Percentiles rank a stretch among this genome's conserved stretches.
These are phyloP conservation scores for Plagodis pulveraria DNA, from an alignment of 2,888 invertebrate species.

Conservation along the genomic window DNA sequence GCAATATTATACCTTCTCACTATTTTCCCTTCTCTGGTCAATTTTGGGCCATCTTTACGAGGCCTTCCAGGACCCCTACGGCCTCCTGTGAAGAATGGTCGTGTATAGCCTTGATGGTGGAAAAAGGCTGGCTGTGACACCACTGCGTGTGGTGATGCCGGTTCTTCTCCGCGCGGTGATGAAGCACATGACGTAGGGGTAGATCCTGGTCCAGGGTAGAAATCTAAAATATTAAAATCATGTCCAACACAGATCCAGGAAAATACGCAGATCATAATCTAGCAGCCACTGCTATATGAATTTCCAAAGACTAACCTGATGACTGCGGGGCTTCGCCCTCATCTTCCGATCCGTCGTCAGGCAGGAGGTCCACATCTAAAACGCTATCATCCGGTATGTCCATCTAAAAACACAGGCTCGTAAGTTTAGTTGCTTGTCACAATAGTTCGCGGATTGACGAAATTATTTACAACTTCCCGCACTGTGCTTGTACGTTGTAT, in stretches of 20 bases:
- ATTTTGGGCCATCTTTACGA: slow-evolving; percentile 88
- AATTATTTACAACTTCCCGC: slow-evolving; percentile 57
- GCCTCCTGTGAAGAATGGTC: slow-evolving; percentile 82
- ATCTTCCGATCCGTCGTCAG: slow-evolving; percentile 90
- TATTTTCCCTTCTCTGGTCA: slow-evolving; percentile 79
- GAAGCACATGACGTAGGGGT: slow-evolving; percentile 87
- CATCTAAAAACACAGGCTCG: slow-evolving; percentile 63
- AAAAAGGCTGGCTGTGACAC: slow-evolving; percentile 72
- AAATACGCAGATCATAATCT: too few species aligned
- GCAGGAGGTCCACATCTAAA: slow-evolving; percentile 89
- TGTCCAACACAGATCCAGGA: background rate
- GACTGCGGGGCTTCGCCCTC: slow-evolving; percentile 88
- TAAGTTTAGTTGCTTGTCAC: too few species aligned
- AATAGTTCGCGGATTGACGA: slow-evolving; percentile 37
- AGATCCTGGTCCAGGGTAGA: slow-evolving; percentile 87
- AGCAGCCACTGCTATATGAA: too few species aligned
- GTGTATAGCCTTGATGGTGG: slow-evolving; percentile 73
- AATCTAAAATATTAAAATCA: slow-evolving; percentile 46
- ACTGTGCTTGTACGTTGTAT: slow-evolving; percentile 36
- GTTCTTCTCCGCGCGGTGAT: slow-evolving; percentile 86
- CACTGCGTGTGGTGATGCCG: slow-evolving; percentile 85
- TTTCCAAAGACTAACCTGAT: slow-evolving; percentile 73
- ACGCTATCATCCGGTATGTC: slow-evolving; percentile 80
- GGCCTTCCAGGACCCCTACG: slow-evolving; percentile 92
- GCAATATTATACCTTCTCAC: slow-evolving; percentile 67